These are phyloP conservation scores for Drosophila busckii DNA, from an alignment of 1,140 invertebrate genomes.

Conservation along the genomic window DNA sequence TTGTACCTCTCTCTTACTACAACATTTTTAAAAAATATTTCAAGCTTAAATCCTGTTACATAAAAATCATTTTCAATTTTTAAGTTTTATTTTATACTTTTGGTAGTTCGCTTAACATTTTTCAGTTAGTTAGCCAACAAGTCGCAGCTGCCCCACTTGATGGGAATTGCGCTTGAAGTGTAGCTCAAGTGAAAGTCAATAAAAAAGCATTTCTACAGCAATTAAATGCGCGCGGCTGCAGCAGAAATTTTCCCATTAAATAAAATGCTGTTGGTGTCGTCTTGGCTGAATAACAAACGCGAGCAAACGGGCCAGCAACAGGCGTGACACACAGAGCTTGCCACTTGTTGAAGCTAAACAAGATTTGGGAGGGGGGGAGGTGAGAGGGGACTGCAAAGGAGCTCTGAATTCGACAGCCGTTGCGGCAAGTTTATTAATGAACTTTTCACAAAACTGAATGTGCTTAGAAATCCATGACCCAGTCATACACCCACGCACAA, in stretches of 20 bases:
- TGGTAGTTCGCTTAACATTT: too few species aligned
- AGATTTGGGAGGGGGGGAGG: constrained; percentile 11
- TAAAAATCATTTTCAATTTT: too few species aligned
- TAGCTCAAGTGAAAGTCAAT: constrained; percentile 68
- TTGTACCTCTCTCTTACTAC: too few species aligned
- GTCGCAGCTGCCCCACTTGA: too few species aligned
- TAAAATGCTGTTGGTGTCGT: constrained; percentile 52
- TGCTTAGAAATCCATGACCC: constrained; percentile 25
- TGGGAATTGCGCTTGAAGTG: constrained; percentile 22
- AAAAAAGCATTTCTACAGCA: constrained; percentile 68
- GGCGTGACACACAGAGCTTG: constrained; percentile 34
- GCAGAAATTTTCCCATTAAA: constrained; percentile 61
- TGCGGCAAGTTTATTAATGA: constrained; percentile 74
- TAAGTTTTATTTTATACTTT: too few species aligned
- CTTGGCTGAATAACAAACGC: constrained; percentile 14
- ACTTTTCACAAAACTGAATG: constrained; percentile 44
- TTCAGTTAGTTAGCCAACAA: too few species aligned
- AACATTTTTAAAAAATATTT: too few species aligned
- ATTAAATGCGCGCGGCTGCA: constrained; percentile 60
- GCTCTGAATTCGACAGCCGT: constrained; percentile 61
- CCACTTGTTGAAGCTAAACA: constrained; percentile 66
- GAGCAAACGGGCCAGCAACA: not conserved
- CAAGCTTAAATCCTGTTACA: too few species aligned
- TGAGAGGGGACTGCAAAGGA: not conserved
- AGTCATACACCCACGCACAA: constrained; percentile 18